Conservation (phyloP, 1,140 invertebrate species). For the Drosophila varians region DNA sequence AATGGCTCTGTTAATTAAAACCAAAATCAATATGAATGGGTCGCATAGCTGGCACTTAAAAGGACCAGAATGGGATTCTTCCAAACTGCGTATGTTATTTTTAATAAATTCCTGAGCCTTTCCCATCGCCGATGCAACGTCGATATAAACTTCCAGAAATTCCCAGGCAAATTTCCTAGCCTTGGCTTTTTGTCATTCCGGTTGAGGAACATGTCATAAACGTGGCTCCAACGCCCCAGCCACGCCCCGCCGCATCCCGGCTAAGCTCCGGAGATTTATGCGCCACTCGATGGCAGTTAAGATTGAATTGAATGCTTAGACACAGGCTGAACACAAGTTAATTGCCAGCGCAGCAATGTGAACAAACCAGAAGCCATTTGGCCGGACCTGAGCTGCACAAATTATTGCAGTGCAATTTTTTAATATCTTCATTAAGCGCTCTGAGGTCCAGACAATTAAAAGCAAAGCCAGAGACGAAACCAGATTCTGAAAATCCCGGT, state of each 20-base stretch:
- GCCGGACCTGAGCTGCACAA: slow-evolving; percentile 29
- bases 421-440: slow-evolving; percentile 76
- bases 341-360: slow-evolving; percentile 53
- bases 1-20: slow-evolving; percentile 81
- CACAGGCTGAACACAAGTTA: slow-evolving; percentile 67
- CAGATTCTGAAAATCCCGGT: slow-evolving; percentile 22
- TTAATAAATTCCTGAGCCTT: no score
- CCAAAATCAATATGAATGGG: slow-evolving; percentile 67
- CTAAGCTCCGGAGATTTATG: slow-evolving; percentile 63
- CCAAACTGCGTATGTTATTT: no score
- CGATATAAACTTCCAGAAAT: slow-evolving; percentile 5
- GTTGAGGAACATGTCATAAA: slow-evolving; percentile 42
- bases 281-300: slow-evolving; percentile 72
- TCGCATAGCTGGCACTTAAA: neutral
- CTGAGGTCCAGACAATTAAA: slow-evolving; percentile 58
- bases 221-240: slow-evolving; percentile 11
- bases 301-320: slow-evolving; percentile 78
- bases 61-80: no score
- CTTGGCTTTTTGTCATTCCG: slow-evolving; percentile 31
- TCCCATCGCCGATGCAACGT: no score
- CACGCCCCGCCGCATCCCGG: slow-evolving; percentile 14
- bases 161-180: slow-evolving; percentile 15
- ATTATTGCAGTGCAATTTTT: slow-evolving; percentile 73
- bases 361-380: slow-evolving; percentile 55
- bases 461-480: slow-evolving; percentile 20